Conservation (phyloP, 1,140 invertebrate genomes). For the Steinernema feltiae region DNA sequence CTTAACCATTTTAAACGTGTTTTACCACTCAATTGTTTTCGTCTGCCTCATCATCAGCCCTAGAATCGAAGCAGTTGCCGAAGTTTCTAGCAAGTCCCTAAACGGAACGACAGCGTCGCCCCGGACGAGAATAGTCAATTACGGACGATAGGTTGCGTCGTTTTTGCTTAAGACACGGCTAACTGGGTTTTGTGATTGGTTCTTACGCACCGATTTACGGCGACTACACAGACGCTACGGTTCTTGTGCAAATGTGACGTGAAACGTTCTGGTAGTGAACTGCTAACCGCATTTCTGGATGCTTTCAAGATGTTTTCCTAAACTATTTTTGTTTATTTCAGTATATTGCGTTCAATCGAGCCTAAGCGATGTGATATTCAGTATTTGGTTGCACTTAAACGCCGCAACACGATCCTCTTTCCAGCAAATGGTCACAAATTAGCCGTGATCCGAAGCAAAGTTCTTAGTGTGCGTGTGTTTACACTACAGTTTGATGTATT, state of each 20-base stretch:
- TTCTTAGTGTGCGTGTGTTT: not conserved
- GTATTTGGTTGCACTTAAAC: not conserved
- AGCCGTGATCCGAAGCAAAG: too few species aligned
- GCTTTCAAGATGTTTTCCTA: not conserved
- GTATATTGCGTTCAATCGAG: not conserved
- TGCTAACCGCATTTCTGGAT: too few species aligned
- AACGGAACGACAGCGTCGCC: not conserved
- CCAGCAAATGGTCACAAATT: not conserved
- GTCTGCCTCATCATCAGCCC: not conserved
- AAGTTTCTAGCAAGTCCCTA: not conserved
- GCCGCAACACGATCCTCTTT: not conserved
- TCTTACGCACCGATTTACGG: not conserved
- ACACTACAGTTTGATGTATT: not conserved
- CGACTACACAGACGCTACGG: too few species aligned
- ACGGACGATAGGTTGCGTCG: not conserved
- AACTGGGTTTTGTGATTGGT: slow-evolving; percentile 1
- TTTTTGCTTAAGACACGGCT: not conserved
- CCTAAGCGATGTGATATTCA: not conserved
- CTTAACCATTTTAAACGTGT: not conserved
- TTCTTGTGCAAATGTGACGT: too few species aligned
- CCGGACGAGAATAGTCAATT: not conserved
- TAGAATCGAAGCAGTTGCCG: not conserved
- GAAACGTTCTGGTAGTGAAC: too few species aligned
- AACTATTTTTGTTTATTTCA: not conserved
- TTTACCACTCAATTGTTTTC: slow-evolving; percentile 10